phyloP scores from a whole-genome alignment of 2,797 vertebrate species.

The Epinephelus malabaricus region DNA sequence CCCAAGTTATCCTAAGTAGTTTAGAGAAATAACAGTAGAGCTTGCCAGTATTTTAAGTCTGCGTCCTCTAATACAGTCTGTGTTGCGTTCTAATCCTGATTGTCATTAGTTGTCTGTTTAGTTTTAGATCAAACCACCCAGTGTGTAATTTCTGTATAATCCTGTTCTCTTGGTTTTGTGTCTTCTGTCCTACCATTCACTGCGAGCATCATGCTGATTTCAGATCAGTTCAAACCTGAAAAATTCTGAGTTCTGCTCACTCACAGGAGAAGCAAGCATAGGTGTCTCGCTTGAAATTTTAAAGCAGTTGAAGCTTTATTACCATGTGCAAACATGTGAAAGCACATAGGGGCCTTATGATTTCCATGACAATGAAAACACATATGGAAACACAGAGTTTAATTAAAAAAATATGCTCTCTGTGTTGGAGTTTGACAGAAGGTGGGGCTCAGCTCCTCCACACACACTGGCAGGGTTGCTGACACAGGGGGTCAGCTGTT shows the following conservation, averaged over 20 bases:
- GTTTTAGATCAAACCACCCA: not conserved
- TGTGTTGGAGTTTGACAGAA: too few relatives aligned
- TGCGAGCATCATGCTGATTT: not conserved
- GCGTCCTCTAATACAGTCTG: constrained; percentile 1
- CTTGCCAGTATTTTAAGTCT: not conserved
- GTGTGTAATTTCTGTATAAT: constrained; percentile 24
- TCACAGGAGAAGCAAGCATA: not conserved
- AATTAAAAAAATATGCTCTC: too few relatives aligned
- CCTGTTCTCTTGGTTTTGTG: not conserved
- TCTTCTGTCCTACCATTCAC: not conserved
- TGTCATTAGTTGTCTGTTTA: constrained; percentile 25
- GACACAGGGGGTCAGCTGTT: too few relatives aligned
- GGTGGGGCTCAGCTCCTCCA: too few relatives aligned
- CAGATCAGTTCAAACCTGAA: constrained; percentile 1
- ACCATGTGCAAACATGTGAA: not conserved
- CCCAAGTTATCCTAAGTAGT: not conserved
- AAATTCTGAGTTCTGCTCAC: not conserved
- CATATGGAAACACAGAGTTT: too few relatives aligned
- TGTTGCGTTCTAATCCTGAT: constrained; percentile 14
- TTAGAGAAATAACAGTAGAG: constrained; percentile 9
- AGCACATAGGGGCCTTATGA: too few relatives aligned
- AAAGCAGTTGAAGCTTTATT: not conserved
- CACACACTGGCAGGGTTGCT: too few relatives aligned
- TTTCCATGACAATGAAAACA: too few relatives aligned
- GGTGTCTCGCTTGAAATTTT: not conserved